Evolutionary conservation across 2,113 vertebrate species (phyloP).

Genomic region (Dasyprocta punctata): DNA sequence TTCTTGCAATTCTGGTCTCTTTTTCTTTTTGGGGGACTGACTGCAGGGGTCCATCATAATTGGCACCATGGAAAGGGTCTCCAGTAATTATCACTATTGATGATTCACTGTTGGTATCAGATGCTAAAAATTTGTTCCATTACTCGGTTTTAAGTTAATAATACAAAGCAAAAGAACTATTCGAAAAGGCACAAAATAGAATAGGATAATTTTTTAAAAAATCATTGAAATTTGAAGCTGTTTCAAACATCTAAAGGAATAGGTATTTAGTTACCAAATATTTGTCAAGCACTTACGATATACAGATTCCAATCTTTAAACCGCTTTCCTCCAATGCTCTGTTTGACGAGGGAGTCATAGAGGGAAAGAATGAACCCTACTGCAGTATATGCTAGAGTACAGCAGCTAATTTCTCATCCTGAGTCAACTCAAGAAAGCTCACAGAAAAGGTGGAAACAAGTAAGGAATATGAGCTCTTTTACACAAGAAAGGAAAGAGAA

Average conservation of each 20-base stretch:
- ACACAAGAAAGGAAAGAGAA: neutral
- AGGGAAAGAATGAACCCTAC: neutral
- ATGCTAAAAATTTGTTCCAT: slow-evolving; percentile 75
- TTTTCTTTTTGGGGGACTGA: neutral
- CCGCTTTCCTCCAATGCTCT: neutral
- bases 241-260: neutral
- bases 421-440: neutral
- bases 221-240: neutral
- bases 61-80: neutral
- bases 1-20: neutral
- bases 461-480: neutral
- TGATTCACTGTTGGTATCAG: slow-evolving; percentile 78
- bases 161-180: slow-evolving; percentile 62
- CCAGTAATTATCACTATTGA: neutral
- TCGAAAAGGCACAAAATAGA: neutral
- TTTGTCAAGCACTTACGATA: neutral
- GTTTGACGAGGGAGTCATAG: neutral
- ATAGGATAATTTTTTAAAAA: neutral
- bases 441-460: neutral
- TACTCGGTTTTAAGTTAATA: slow-evolving; percentile 53
- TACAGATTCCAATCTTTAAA: neutral
- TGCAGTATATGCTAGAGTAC: rapidly evolving
- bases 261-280: neutral
- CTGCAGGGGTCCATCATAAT: neutral
- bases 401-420: neutral